Percentiles rank a stretch among this genome's conserved stretches.
Evolutionary conservation across 1,140 invertebrate species (phyloP).

Genomic region (Drosophila truncata): DNA sequence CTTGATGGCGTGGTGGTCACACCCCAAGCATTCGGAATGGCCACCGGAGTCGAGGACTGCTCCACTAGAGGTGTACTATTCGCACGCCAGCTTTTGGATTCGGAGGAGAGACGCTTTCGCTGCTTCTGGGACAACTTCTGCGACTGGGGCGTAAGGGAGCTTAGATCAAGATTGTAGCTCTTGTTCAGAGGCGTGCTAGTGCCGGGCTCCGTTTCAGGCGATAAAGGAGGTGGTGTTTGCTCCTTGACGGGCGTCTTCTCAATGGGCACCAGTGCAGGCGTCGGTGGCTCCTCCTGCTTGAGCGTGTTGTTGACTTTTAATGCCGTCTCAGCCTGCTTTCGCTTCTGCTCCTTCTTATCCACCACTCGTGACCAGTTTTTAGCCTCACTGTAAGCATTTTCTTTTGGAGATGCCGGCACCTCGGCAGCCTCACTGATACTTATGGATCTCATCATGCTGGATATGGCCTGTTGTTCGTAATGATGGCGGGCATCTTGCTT

Average conservation of each 20-base stretch:
- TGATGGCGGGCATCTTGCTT: slow-evolving; percentile 67
- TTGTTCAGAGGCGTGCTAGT: slow-evolving; percentile 51
- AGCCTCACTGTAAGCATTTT: slow-evolving; percentile 30
- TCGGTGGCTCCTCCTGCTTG: slow-evolving; percentile 68
- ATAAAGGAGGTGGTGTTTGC: slow-evolving; percentile 33
- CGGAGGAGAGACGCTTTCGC: slow-evolving; percentile 85
- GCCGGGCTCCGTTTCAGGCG: slow-evolving; percentile 31
- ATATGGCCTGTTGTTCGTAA: slow-evolving; percentile 79
- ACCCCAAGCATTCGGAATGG: slow-evolving; percentile 79
- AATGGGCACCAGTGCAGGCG: slow-evolving; percentile 28
- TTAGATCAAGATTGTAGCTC: slow-evolving; percentile 77
- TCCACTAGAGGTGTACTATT: slow-evolving; percentile 30
- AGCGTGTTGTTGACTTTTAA: slow-evolving; percentile 82
- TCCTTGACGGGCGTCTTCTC: slow-evolving; percentile 44
- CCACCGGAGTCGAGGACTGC: slow-evolving; percentile 35
- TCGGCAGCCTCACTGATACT: slow-evolving; percentile 54
- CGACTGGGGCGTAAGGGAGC: slow-evolving; percentile 68
- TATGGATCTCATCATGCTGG: slow-evolving; percentile 75
- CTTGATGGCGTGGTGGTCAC: slow-evolving; percentile 25
- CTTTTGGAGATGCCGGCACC: slow-evolving; percentile 10
- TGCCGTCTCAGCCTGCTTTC: slow-evolving; percentile 74
- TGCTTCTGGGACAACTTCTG: slow-evolving; percentile 87
- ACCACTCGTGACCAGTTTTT: slow-evolving; percentile 75
- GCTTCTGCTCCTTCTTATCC: slow-evolving; percentile 80
- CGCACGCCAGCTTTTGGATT: slow-evolving; percentile 64